Conservation (phyloP, 2,113 vertebrate genomes). For the Hystrix cristata region DNA sequence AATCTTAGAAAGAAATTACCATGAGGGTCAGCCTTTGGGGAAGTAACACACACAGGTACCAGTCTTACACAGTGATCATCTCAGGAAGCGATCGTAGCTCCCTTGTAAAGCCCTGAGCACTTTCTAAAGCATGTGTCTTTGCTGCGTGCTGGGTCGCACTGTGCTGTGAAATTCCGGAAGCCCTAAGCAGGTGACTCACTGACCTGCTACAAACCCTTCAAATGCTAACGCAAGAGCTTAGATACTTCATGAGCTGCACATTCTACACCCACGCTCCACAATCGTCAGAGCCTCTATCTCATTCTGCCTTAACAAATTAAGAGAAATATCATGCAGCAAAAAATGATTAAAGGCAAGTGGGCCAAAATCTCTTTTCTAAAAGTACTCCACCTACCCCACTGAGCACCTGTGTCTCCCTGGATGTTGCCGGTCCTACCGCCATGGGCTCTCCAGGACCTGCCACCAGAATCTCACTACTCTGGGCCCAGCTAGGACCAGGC, state of each 20-base stretch:
- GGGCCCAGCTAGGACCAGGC: background rate
- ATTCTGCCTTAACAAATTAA: background rate
- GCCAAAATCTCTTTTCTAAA: slow-evolving; percentile 29
- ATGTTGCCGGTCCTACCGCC: background rate
- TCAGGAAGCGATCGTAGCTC: background rate
- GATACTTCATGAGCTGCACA: background rate
- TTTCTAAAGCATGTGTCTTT: background rate
- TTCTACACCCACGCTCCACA: background rate
- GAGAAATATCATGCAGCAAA: background rate
- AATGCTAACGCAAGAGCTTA: background rate
- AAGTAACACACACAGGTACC: background rate
- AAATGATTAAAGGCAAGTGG: background rate
- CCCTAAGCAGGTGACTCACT: background rate
- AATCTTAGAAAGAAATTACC: background rate
- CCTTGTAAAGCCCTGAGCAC: background rate
- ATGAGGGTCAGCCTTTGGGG: background rate
- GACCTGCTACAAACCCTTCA: background rate
- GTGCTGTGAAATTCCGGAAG: background rate
- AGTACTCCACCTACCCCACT: background rate
- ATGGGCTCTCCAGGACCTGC: background rate
- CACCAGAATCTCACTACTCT: background rate
- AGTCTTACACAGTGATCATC: background rate
- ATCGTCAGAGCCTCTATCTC: background rate
- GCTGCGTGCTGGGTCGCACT: background rate
- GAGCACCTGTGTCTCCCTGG: background rate